Base-by-base conservation (phyloP, 2,113 vertebrate genomes). In the Heteronetta atricapilla region DNA sequence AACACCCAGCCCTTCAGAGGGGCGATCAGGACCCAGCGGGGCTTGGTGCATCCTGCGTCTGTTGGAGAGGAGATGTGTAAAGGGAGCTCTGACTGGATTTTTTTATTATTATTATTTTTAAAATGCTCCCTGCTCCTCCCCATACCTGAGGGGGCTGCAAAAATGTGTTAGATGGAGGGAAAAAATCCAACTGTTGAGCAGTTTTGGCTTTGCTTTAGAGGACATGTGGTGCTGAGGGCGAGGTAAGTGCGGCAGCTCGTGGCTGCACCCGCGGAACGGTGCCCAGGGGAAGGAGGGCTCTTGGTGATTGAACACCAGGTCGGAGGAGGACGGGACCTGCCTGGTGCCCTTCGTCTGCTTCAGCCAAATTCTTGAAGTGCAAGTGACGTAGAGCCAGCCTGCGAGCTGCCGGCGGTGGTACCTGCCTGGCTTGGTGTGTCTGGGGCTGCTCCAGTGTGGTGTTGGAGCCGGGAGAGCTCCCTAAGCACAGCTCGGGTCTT, bases 161-260 rank as follows among this genome's bases (percentile, higher is more conserved):
- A 82, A 67, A 81, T 11, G 56, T 88, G 74, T 92, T 89, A 89
- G 93, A 78, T 88, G 92, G 89, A 92, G 91, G 93, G 29, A 86
- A 66, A 82, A 83, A 75, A 85, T 67, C 66, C 63, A 76, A 74
- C 48, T 13, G 11, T 91, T 94, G 92, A 86, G 93, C 42, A 89
- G 2, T 80, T 95, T 90, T 95, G 95, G 92, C 84, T 95, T 91
- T 94, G 86, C 70, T 91, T 92, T 86, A 50, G 93, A 93, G 92
- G 88, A 48, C 50, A 72, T 3, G 88, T 25, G 13, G 79, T 93
- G 76, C 36, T 63, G 76, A 29, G 84, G 81, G 62, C 36, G n/a
- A 93, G 93, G 91, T 95, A 95, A 94, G 91, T 90, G 38, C 25
- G 11, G 60, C 60, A 38, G 46, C 46, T 20, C 20, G 46, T 10